Conservation (phyloP, 1,140 invertebrate genomes). For the Thaumatotibia leucotreta region DNA sequence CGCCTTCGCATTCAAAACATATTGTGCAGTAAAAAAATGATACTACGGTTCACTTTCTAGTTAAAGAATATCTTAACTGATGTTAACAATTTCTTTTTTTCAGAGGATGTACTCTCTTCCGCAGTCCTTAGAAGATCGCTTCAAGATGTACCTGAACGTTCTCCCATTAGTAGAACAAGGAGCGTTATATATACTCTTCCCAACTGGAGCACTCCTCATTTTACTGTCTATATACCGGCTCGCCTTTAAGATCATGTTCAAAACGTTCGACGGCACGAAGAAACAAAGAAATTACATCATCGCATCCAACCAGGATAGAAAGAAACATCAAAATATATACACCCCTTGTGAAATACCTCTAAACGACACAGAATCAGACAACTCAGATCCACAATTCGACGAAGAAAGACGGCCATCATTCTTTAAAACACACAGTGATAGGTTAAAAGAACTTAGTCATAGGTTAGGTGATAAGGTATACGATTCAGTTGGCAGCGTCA, state of each 20-base stretch:
- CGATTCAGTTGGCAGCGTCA: conserved; percentile 47
- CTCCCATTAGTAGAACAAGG: conserved; percentile 79
- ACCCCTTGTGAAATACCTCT: conserved; percentile 61
- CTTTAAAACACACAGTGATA: conserved; percentile 49
- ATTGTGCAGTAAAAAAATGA: too few species aligned
- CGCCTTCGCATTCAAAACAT: too few species aligned
- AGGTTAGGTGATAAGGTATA: conserved; percentile 53
- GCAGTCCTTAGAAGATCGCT: conserved; percentile 78
- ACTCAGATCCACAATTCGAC: conserved; percentile 30
- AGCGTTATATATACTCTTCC: conserved; percentile 78
- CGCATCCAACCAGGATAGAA: conserved; percentile 28
- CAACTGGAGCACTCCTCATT: conserved; percentile 66
- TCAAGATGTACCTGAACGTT: conserved; percentile 84
- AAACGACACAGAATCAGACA: conserved; percentile 42
- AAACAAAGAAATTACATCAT: conserved; percentile 36
- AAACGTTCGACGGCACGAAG: conserved; percentile 36
- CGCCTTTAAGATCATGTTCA: conserved; percentile 63
- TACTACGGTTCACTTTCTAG: not conserved
- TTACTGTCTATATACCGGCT: conserved; percentile 49
- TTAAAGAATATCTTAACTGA: not conserved
- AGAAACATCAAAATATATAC: conserved; percentile 41
- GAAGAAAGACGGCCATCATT: conserved; percentile 31
- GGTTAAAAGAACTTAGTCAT: conserved; percentile 52
- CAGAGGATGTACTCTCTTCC: conserved; percentile 85
- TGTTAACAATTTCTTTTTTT: conserved; percentile 34